These are phyloP conservation scores for Taenioides sp. DNA, from an alignment of 2,797 vertebrate species.

Conservation along the genomic window DNA sequence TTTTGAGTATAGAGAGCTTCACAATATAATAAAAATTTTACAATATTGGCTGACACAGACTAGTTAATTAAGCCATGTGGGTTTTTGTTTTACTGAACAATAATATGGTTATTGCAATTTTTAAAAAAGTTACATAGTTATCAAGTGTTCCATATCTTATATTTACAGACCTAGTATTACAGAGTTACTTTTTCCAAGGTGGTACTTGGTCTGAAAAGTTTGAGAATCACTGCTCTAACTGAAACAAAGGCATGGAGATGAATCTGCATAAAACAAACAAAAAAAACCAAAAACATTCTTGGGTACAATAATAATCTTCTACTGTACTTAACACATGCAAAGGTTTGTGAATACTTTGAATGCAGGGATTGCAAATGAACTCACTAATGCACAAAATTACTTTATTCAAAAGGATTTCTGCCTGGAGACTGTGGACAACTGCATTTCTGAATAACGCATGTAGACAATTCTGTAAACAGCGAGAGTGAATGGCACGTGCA, in stretches of 20 bases:
- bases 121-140: too few relatives aligned
- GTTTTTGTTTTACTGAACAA: too few relatives aligned
- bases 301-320: background rate
- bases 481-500: conserved; percentile 49
- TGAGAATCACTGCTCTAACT: conserved; percentile 12
- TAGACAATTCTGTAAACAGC: conserved; percentile 23
- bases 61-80: too few relatives aligned
- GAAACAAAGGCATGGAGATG: background rate
- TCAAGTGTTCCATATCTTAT: too few relatives aligned
- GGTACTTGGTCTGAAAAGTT: background rate
- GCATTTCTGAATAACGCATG: conserved; percentile 72
- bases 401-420: background rate
- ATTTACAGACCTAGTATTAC: background rate
- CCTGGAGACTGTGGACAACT: conserved; percentile 15
- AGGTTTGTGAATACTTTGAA: conserved; percentile 11
- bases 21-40: too few relatives aligned
- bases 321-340: conserved; percentile 15
- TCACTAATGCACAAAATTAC: conserved; percentile 6
- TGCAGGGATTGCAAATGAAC: conserved; percentile 28
- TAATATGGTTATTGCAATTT: too few relatives aligned
- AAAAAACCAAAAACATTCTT: too few relatives aligned
- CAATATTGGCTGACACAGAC: too few relatives aligned
- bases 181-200: background rate
- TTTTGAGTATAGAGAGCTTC: background rate
- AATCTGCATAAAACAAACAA: conserved; percentile 1